phyloP scores from a whole-genome alignment of 2,888 invertebrate species.

The Pyrochroa serraticornis region DNA sequence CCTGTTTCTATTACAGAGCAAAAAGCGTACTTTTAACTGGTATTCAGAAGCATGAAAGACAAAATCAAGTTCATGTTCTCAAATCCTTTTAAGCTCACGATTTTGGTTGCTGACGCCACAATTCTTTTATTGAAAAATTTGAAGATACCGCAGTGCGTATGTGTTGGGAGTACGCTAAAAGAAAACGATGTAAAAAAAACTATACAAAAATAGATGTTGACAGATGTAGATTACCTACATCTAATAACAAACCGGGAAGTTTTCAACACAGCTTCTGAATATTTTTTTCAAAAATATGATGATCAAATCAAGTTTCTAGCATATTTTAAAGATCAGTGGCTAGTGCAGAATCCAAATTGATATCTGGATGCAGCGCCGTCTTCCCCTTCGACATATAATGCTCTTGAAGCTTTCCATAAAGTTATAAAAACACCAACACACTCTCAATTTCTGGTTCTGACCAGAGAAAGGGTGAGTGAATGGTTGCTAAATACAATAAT shows the following conservation, averaged over 20 bases:
- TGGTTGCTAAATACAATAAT: too few relatives aligned
- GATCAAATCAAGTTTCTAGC: conserved; percentile 8
- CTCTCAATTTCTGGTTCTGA: too few relatives aligned
- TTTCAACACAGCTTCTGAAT: conserved; percentile 37
- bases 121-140: too few relatives aligned
- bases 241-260: conserved; percentile 31
- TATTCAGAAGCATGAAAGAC: conserved; percentile 31
- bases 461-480: too few relatives aligned
- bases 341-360: conserved; percentile 20
- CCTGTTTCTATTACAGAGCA: conserved; percentile 28
- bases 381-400: too few relatives aligned
- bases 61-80: conserved; percentile 32
- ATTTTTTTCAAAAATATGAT: conserved; percentile 36
- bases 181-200: conserved; percentile 18
- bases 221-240: conserved; percentile 36
- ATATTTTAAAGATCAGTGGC: conserved; percentile 22
- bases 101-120: conserved; percentile 34
- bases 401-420: too few relatives aligned
- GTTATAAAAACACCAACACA: too few relatives aligned
- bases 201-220: conserved; percentile 11
- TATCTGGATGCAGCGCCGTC: too few relatives aligned
- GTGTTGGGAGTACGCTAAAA: conserved; percentile 41
- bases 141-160: conserved; percentile 34
- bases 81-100: conserved; percentile 26
- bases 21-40: conserved; percentile 32